Evolutionary conservation across 2,797 vertebrate genomes (phyloP), one percentile per base, ranked within the genome.

Genomic region (Notolabrus celidotus): DNA sequence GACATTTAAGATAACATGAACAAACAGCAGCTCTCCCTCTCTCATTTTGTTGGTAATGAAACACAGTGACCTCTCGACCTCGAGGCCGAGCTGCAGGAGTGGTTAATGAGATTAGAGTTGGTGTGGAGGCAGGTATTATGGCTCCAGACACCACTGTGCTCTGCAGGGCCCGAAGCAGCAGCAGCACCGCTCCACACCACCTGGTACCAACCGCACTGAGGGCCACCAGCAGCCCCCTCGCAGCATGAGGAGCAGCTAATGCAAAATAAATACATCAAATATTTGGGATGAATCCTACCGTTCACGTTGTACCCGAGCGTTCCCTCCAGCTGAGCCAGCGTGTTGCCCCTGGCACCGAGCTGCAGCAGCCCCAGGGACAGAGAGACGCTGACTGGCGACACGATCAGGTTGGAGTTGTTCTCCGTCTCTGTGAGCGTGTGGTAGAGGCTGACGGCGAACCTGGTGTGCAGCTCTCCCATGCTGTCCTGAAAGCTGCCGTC

Each of bases 311-410:
- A 98, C 39, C 96, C 95, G 55, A 97, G 88, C 2, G 88, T 89
- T 12, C 80, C 87, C 65, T 94, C 92, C 82, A 97, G 92, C 83
- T 97, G 96, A 0, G 1, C 77, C 51, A 94, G 86, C 0, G 96
- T 98, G 76, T 94, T 94, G 65, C 95, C 96, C 54, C 88, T 81
- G 65, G 96, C 95, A 16, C 96, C 96, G 1, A 96, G 92, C 86
- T 97, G 96, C 86, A 98, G 89, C 77, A 97, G 89, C 45, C 95
- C 95, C 85, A 98, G 89, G 34, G 96, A 93, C 67, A 92, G 47
- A 25, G 94, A 91, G 64, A 96, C 85, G 0, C 95, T 94, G 27
- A 89, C 88, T 0, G 97, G 96, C 0, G 97, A 97, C 76, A 96
- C 36, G 1, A 96, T 92, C 19, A 97, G 76, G 67, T 96, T 97